phyloP scores from a whole-genome alignment of 1,140 invertebrate genomes.

The Melipona quadrifasciata region DNA sequence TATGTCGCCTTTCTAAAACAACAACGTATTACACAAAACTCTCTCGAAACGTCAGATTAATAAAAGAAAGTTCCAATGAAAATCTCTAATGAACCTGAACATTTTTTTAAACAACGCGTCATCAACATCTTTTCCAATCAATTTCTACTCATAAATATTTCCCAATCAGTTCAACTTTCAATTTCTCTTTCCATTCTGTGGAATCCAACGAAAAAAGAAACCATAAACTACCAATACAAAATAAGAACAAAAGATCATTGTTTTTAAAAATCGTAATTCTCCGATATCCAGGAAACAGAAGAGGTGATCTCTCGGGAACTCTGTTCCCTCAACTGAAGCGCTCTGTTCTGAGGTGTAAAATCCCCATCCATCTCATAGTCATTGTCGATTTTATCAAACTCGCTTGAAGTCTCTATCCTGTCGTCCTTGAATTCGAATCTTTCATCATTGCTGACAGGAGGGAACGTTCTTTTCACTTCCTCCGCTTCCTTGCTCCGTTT shows the following conservation, averaged over 20 bases:
- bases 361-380: slow-evolving; percentile 58
- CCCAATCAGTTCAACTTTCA: neutral
- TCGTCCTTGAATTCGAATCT: slow-evolving; percentile 37
- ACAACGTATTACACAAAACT: too few species aligned
- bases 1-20: neutral
- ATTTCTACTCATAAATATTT: neutral
- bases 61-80: neutral
- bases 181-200: neutral
- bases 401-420: slow-evolving; percentile 45
- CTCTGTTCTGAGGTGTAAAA: slow-evolving; percentile 48
- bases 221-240: neutral
- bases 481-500: neutral
- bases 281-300: slow-evolving; percentile 67
- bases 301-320: slow-evolving; percentile 62
- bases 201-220: neutral
- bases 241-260: neutral
- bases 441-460: slow-evolving; percentile 47
- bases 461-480: slow-evolving; percentile 50
- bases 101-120: neutral
- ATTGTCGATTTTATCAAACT: slow-evolving; percentile 35
- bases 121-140: neutral
- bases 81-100: neutral
- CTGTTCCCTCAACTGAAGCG: slow-evolving; percentile 61
- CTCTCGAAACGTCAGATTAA: neutral
- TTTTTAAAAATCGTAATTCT: slow-evolving; percentile 68